Base-by-base conservation (phyloP, 2,113 vertebrate species). In the Serilophus lunatus region DNA sequence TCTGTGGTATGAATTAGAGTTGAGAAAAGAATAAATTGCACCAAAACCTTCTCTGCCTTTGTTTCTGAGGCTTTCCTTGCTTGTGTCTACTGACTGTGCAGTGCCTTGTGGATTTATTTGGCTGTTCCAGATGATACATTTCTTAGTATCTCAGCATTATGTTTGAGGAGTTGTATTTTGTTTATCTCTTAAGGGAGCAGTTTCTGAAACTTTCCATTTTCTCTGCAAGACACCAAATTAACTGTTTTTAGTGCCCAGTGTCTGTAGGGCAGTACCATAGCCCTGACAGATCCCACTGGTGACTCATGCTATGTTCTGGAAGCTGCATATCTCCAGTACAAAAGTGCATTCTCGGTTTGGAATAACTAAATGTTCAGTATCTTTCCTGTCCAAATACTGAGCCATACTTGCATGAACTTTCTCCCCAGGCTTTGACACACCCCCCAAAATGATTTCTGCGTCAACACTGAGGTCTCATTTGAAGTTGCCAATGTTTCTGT, bases 1-100 rank as follows among this genome's bases (percentile, higher is more conserved):
- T 42, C 33, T 44, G 1, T 49, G 1, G 31, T 13, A 12, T 10
- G 22, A 38, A 12, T 29, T 1, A 2, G n/a, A 2, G 9, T 17
- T 44, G 51, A 31, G 35, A 6, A 66, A 35, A 42, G 35, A 86
- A 3, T 22, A 12, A 81, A 64, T 51, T n/a, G 3, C 14, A 28
- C 9, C 3, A 1, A 35, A 57, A 61, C 17, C 20, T 57, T 42
- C 12, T 4, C 28, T 59, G 38, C 24, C 83, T 66, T 82, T 70
- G 40, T 44, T 82, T 66, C 33, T 50, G 26, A n/a, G 53, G 29
- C 23, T 75, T 44, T 64, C 4, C 7, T 24, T 63, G 33, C 1
- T 0, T 35, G n/a, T 31, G 59, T 63, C 16, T 92, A 3, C 35
- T 70, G 16, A 4, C 36, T 68, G 19, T 13, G 6, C 12, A 1